Evolutionary conservation across 2,888 invertebrate species (phyloP), one percentile per base, ranked within the genome.

Genomic region (Acronicta aceris): DNA sequence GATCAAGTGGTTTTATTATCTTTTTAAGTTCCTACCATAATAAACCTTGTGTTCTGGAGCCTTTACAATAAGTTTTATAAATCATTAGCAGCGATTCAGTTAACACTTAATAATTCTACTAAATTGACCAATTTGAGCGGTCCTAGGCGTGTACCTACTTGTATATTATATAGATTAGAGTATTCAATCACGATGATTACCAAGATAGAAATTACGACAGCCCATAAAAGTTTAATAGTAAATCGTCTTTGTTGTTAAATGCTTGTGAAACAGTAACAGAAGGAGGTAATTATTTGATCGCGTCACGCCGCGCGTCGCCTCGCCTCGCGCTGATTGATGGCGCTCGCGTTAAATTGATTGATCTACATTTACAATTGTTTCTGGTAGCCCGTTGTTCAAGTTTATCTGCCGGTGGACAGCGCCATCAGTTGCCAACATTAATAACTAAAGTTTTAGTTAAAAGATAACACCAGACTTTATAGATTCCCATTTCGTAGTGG

Each of bases 181-280:
- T 16, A 40, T 52, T 55, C 70, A 43, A 74, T 70, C 54, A 52
- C 36, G 9, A 12, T 36, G 48, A 59, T 55, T 69, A 68, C 25
- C 6, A 30, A 55, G 46, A 43, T 17, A 9, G 17, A 41, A 45
- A 63, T 60, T 53, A 56, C 56, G 58, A 46, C 45, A 64, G 54
- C 53, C 68, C 71, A 60, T 81, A 74, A 82, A 81, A 78, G 57
- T 71, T 74, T 65, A 52, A 71, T 74, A 71, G 74, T 64, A 74
- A 80, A 81, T 77, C 46, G 68, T 71, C 48, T 59, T 16, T 17
- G 53, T 55, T 47, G 51, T 59, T 65, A 54, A 61, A 62, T 61
- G 27, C 43, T 49, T 51, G 30, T 45, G 55, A 59, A 65, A 71
- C 61, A 65, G 53, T 72, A 61, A 51, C 54, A 47, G 56, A 49